A percentile compares a stretch with the other conserved stretches of the same genome.
Evolutionary conservation across 2,113 vertebrate genomes (phyloP).

Genomic region (Elaphurus davidianus): DNA sequence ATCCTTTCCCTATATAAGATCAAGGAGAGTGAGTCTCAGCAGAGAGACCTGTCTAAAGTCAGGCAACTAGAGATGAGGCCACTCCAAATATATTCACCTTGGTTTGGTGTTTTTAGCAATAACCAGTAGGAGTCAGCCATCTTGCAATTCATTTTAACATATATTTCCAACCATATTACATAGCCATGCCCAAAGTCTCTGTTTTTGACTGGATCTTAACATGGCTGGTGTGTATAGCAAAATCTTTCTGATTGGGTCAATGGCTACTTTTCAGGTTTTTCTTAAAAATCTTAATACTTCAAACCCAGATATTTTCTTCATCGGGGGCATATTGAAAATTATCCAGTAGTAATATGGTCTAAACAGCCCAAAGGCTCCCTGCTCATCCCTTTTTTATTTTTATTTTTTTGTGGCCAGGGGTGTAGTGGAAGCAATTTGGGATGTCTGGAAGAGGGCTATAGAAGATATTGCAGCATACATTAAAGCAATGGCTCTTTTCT

Average conservation of each 20-base stretch:
- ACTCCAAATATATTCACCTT: neutral
- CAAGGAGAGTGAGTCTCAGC: neutral
- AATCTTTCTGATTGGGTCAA: neutral
- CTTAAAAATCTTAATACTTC: neutral
- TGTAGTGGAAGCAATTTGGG: neutral
- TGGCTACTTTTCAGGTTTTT: conserved; percentile 6
- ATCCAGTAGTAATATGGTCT: neutral
- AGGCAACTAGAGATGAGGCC: neutral
- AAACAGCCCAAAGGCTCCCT: neutral
- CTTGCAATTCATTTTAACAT: neutral
- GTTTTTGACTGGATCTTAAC: neutral
- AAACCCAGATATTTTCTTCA: neutral
- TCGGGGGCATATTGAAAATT: neutral
- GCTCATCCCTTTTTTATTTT: neutral
- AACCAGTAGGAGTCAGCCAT: neutral
- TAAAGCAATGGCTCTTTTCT: neutral
- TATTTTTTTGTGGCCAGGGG: neutral
- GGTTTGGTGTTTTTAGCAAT: neutral
- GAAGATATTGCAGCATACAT: neutral
- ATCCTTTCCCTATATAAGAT: neutral
- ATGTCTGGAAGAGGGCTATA: neutral
- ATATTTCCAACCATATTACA: neutral
- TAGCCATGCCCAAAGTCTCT: neutral
- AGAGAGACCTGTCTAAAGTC: neutral
- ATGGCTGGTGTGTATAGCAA: neutral